Percentiles rank a stretch among this genome's conserved stretches.
These are phyloP conservation scores for Acanthosepion pharaonis DNA, from an alignment of 2,888 invertebrate species.

Conservation along the genomic window DNA sequence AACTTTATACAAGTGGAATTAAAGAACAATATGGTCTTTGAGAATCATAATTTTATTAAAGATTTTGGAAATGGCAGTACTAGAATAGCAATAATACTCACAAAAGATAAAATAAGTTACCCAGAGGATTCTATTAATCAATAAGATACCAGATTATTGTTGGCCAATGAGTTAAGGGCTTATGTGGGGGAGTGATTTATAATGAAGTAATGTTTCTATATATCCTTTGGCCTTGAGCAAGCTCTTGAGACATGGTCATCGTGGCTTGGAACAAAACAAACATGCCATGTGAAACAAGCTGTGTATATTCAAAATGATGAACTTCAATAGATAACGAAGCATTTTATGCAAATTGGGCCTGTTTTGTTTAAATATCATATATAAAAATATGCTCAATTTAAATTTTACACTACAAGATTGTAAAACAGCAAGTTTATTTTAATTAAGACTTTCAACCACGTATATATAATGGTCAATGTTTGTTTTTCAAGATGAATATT, in stretches of 20 bases:
- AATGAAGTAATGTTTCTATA: background rate
- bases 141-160: background rate
- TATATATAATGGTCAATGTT: too few relatives aligned
- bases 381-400: background rate
- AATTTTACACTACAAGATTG: background rate
- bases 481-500: too few relatives aligned
- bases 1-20: background rate
- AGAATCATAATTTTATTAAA: background rate
- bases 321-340: background rate
- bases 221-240: background rate
- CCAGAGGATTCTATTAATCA: background rate
- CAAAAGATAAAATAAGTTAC: background rate
- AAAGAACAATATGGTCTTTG: background rate
- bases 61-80: background rate
- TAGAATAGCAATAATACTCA: background rate
- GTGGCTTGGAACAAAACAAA: background rate
- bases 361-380: background rate
- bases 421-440: background rate
- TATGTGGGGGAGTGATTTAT: background rate
- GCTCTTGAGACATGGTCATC: background rate
- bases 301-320: background rate
- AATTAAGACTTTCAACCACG: background rate
- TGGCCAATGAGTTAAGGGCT: background rate
- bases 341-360: background rate
- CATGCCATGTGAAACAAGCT: background rate